phyloP scores from a whole-genome alignment of 2,797 vertebrate species.

The Parambassis ranga region DNA sequence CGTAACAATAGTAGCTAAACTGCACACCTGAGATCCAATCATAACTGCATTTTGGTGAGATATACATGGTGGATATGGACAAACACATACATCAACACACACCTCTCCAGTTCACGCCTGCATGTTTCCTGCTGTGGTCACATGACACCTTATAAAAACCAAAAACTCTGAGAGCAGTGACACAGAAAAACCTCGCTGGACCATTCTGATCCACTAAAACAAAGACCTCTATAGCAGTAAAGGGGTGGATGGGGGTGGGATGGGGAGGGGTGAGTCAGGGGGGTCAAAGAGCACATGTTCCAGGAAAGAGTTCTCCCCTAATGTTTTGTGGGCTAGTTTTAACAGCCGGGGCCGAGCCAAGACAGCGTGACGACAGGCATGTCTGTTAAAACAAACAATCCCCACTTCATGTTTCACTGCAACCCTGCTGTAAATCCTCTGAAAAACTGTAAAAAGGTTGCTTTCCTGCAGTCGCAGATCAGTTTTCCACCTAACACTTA shows the following conservation, averaged over 20 bases:
- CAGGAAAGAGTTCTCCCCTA: constrained; percentile 57
- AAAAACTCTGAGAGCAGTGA: constrained; percentile 21
- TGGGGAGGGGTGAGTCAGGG: constrained; percentile 14
- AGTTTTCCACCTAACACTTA: not conserved
- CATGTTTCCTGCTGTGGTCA: not conserved
- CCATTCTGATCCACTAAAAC: constrained; percentile 53
- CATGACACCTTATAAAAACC: constrained; percentile 16
- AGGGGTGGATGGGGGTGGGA: not conserved
- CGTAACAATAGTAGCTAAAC: no score
- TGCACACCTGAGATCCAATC: no score
- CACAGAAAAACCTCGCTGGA: constrained; percentile 48
- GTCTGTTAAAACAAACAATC: constrained; percentile 56
- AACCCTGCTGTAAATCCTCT: not conserved
- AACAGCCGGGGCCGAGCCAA: constrained; percentile 41
- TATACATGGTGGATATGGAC: not conserved
- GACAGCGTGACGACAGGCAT: constrained; percentile 47
- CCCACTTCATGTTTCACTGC: constrained; percentile 31
- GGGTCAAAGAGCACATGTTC: constrained; percentile 74
- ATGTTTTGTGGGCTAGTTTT: constrained; percentile 57
- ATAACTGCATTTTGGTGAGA: not conserved
- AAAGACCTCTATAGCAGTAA: constrained; percentile 47
- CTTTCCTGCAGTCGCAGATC: not conserved
- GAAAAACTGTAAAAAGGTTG: not conserved
- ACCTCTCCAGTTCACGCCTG: not conserved
- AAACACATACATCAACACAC: not conserved